Evolutionary conservation across 1,140 invertebrate genomes (phyloP).

Genomic region (Drepana arcuata): DNA sequence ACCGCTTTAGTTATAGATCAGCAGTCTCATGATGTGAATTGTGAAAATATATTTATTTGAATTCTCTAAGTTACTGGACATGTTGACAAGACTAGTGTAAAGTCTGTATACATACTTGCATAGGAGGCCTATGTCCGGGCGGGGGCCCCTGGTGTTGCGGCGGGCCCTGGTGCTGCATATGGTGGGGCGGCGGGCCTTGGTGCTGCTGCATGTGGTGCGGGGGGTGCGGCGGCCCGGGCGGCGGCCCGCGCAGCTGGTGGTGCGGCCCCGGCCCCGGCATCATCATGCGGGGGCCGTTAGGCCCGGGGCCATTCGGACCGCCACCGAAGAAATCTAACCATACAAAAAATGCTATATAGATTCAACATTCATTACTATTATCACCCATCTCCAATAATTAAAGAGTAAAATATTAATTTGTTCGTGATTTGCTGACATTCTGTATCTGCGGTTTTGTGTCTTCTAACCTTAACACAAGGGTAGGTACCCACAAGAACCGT

Average conservation of each 20-base stretch:
- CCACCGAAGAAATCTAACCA: constrained; percentile 53
- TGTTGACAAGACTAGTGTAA: too few relatives aligned
- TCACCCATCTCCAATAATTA: too few relatives aligned
- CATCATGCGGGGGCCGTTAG: constrained; percentile 62
- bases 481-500: too few relatives aligned
- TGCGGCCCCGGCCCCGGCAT: constrained; percentile 46
- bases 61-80: too few relatives aligned
- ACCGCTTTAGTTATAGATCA: too few relatives aligned
- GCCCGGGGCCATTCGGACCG: constrained; percentile 52
- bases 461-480: too few relatives aligned
- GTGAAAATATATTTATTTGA: too few relatives aligned
- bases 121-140: constrained; percentile 77
- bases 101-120: constrained; percentile 78
- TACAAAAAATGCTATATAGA: not conserved
- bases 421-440: too few relatives aligned
- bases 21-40: too few relatives aligned
- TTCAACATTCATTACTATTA: too few relatives aligned
- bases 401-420: too few relatives aligned
- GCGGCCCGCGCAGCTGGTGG: constrained; percentile 59
- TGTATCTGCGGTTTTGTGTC: too few relatives aligned
- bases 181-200: constrained; percentile 60
- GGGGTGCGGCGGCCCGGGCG: constrained; percentile 36
- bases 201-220: constrained; percentile 58
- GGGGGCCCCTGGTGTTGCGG: constrained; percentile 69
- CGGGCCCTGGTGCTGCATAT: constrained; percentile 53